A percentile compares a stretch with the other conserved stretches of the same genome.
These are phyloP conservation scores for Nemoura dubitans DNA, from an alignment of 2,888 invertebrate genomes.

Conservation along the genomic window DNA sequence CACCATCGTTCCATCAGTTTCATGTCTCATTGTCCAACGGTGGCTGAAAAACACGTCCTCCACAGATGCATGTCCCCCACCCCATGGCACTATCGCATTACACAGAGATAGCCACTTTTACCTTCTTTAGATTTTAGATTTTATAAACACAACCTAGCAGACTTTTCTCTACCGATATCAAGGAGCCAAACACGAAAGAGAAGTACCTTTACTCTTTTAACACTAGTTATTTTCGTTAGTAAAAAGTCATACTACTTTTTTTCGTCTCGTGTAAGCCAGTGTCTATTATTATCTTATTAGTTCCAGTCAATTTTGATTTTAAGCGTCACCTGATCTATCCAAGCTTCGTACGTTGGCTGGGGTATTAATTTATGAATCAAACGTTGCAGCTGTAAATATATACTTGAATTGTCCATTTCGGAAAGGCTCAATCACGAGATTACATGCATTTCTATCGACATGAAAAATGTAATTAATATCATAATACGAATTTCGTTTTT, in stretches of 20 bases:
- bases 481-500: not conserved
- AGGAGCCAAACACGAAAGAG: not conserved
- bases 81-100: too few species aligned
- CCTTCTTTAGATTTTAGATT: not conserved
- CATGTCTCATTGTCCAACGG: not conserved
- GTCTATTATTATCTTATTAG: not conserved
- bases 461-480: not conserved
- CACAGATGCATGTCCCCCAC: not conserved
- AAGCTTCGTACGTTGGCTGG: not conserved
- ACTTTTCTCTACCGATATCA: not conserved
- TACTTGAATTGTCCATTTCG: not conserved
- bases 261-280: not conserved
- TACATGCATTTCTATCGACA: not conserved
- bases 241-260: not conserved
- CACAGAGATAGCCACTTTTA: not conserved
- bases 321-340: not conserved
- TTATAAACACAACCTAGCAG: not conserved
- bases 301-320: not conserved
- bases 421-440: not conserved
- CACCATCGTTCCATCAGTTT: not conserved
- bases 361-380: not conserved
- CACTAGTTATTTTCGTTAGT: not conserved
- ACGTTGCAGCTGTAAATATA: not conserved
- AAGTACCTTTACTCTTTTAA: not conserved
- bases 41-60: not conserved